Base-by-base conservation (phyloP, 2,797 vertebrate genomes). In the Acanthurus lineatus region DNA sequence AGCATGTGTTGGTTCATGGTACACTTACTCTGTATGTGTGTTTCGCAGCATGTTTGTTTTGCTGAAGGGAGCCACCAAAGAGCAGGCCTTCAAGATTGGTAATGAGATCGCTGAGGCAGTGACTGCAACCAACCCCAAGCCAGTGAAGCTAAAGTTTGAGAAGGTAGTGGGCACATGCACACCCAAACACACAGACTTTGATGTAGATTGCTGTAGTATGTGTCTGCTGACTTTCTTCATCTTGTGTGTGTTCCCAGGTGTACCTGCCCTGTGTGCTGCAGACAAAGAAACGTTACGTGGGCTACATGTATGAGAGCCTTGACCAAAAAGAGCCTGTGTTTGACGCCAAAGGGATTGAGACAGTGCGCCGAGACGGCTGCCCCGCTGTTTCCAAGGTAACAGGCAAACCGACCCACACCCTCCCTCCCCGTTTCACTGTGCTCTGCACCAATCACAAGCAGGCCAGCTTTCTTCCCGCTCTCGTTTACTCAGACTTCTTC, bases 341-440 rank as follows among this genome's bases (percentile, higher is more conserved):
- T 88, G 97, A 99, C 9, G 98, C 98, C 91, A 99, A 99, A 95
- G 98, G 98, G 79, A 99, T 99, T 60, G 98, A 99, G 93, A 99
- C 98, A 0, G 98, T 99, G 73, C 96, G 98, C 81, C 96, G 98
- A 57, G 98, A 99, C 51, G 95, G 96, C 83, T 99, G 98, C 91
- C 97, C 98, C 68, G 98, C 98, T 92, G 98, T 99, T 95, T 95
- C 97, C 92, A 99, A 99, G 97, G 98, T 99, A 96, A 96, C 86
- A 51, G 62, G 72, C 83, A 69, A 84, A 68, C 61, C 59, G 5
- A 14, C 22, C 11, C 38, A 3, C 35, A 42, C 45, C 32, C 48
- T 28, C 19, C 47, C 52, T 6, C 8, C 25, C 35, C 1, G 6
- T 52, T 42, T 71, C 65, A 48, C 53, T 42, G 10, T 1, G 42